Conservation (phyloP, 2,797 vertebrate genomes). For the Decapterus maruadsi region DNA sequence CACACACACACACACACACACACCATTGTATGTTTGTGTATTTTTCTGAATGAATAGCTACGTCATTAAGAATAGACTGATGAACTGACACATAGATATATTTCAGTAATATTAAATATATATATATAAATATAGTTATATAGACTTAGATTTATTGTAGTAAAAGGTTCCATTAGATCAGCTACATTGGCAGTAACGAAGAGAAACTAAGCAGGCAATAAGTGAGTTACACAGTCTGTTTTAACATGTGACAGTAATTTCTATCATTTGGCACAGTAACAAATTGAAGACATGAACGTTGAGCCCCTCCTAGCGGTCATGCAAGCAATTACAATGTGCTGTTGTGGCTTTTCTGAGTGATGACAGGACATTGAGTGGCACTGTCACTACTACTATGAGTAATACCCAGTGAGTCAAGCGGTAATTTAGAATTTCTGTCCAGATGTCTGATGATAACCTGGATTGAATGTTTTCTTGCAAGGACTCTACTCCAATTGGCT, state of each 20-base stretch:
- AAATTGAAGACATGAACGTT: conserved; percentile 10
- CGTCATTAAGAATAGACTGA: not conserved
- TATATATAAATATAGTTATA: too few relatives aligned
- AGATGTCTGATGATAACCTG: not conserved
- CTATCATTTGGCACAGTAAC: conserved; percentile 8
- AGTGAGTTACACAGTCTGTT: not conserved
- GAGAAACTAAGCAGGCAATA: not conserved
- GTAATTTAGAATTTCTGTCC: not conserved
- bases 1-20: too few relatives aligned
- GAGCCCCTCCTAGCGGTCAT: conserved; percentile 58
- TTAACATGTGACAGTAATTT: conserved; percentile 30
- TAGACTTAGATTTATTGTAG: not conserved
- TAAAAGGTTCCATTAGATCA: not conserved
- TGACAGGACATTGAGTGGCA: not conserved
- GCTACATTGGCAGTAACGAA: not conserved
- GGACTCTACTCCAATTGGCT: not conserved
- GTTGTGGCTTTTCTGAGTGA: not conserved
- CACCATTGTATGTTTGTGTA: too few relatives aligned
- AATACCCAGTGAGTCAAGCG: not conserved
- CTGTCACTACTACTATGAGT: not conserved
- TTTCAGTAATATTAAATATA: not conserved
- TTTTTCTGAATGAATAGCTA: not conserved
- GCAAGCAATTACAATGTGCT: conserved; percentile 6
- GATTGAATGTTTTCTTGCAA: not conserved
- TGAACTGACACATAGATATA: not conserved